A percentile compares a stretch with the other conserved stretches of the same genome.
phyloP scores from a whole-genome alignment of 2,113 vertebrate genomes.

The Tricholaema leucomelas region DNA sequence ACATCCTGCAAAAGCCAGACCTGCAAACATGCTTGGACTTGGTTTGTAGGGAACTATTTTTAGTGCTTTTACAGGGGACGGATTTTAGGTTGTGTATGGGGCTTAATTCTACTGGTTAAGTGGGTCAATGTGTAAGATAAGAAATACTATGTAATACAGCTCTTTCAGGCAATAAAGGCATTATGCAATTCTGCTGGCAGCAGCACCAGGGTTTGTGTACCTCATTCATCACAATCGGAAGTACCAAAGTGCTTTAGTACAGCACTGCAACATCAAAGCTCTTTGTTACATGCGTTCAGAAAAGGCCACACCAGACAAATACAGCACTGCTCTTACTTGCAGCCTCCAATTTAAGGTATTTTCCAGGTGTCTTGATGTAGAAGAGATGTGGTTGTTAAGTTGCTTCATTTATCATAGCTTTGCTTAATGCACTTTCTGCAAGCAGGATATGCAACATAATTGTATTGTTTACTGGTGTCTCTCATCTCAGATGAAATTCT shows the following conservation, averaged over 20 bases:
- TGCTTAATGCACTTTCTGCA: background rate
- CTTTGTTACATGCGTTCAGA: background rate
- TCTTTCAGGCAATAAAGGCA: too few relatives aligned
- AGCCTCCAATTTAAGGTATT: background rate
- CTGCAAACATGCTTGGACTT: too few relatives aligned
- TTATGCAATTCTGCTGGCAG: too few relatives aligned
- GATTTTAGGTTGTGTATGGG: too few relatives aligned
- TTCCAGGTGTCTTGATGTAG: background rate
- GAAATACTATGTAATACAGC: too few relatives aligned
- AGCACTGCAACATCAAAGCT: background rate
- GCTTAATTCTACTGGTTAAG: too few relatives aligned
- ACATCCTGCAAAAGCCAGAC: too few relatives aligned
- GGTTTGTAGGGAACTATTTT: too few relatives aligned
- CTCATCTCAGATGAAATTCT: background rate
- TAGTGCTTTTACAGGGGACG: too few relatives aligned
- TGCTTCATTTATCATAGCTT: background rate
- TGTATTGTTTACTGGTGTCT: background rate
- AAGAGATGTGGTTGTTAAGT: background rate
- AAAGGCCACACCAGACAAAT: rapidly evolving
- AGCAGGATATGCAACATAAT: background rate
- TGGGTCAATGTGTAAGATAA: too few relatives aligned
- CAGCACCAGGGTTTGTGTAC: too few relatives aligned
- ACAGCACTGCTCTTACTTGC: background rate
- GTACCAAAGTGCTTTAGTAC: background rate
- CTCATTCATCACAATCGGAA: background rate